Conservation (phyloP, 2,888 invertebrate species). For the Drosophila acutilabella region DNA sequence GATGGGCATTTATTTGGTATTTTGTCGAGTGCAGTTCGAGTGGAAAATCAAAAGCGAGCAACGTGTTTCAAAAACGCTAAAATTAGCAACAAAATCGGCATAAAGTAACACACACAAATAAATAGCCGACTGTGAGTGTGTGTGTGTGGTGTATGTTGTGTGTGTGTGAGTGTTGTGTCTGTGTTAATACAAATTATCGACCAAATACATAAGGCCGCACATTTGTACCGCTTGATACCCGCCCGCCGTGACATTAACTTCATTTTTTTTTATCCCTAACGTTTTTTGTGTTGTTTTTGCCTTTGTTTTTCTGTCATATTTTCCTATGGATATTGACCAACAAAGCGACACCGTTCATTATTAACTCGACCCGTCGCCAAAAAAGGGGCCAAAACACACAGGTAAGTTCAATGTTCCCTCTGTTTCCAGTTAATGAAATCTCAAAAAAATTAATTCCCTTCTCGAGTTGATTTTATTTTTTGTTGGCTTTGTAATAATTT, state of each 20-base stretch:
- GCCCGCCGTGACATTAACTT: constrained; percentile 53
- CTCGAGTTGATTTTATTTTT: background rate
- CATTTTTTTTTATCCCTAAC: constrained; percentile 15
- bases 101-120: no score
- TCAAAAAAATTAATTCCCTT: constrained; percentile 22
- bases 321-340: constrained; percentile 68
- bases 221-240: constrained; percentile 25
- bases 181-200: constrained; percentile 67
- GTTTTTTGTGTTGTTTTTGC: constrained; percentile 12
- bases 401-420: constrained; percentile 45
- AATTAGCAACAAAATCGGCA: constrained; percentile 41
- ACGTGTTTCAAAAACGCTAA: constrained; percentile 35
- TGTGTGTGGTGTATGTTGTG: constrained; percentile 31
- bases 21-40: constrained; percentile 31
- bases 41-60: constrained; percentile 23
- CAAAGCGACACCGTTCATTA: constrained; percentile 42
- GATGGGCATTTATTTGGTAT: constrained; percentile 20
- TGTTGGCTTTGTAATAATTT: background rate
- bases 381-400: constrained; percentile 32
- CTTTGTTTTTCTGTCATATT: constrained; percentile 16
- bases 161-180: constrained; percentile 31
- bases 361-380: constrained; percentile 17
- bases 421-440: constrained; percentile 44
- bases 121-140: no score
- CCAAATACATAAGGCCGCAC: constrained; percentile 65